phyloP scores from a whole-genome alignment of 2,888 invertebrate species.

The Drosophila cracens region DNA sequence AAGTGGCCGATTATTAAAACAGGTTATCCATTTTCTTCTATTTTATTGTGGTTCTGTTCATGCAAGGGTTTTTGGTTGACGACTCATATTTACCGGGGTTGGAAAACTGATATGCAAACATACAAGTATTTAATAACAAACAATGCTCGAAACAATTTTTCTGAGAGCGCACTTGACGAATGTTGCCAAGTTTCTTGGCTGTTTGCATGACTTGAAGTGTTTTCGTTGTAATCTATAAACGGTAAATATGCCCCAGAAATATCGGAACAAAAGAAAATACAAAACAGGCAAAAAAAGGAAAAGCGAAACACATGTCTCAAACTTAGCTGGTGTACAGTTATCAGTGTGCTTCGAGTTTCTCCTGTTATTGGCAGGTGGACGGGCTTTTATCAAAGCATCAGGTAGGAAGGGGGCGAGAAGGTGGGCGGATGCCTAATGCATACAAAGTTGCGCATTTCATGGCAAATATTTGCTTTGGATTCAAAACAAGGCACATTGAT shows the following conservation, averaged over 20 bases:
- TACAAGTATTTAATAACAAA: conserved; percentile 1
- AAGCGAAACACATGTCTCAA: conserved; percentile 11
- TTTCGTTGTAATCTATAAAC: conserved; percentile 4
- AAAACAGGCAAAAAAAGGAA: conserved; percentile 14
- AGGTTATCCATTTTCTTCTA: conserved; percentile 29
- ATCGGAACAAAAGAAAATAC: conserved; percentile 2
- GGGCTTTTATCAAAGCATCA: neutral
- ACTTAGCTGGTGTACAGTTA: conserved; percentile 19
- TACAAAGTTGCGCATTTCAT: conserved; percentile 23
- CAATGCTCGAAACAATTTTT: conserved; percentile 5
- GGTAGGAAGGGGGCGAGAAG: neutral
- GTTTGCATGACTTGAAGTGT: conserved; percentile 16
- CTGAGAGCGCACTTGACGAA: neutral
- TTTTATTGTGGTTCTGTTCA: neutral
- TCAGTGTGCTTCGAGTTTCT: neutral
- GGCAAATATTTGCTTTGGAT: conserved; percentile 43
- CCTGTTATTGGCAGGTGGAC: conserved; percentile 33
- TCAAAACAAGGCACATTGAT: conserved; percentile 52
- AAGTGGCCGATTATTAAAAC: conserved; percentile 51
- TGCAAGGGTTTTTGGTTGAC: conserved; percentile 2
- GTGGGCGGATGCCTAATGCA: conserved; percentile 4
- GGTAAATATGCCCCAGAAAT: conserved; percentile 11
- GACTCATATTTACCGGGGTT: conserved; percentile 2
- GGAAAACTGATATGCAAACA: neutral
- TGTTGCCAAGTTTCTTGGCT: conserved; percentile 12